phyloP scores from a whole-genome alignment of 2,888 invertebrate species.

The Synanthedon myopaeformis region DNA sequence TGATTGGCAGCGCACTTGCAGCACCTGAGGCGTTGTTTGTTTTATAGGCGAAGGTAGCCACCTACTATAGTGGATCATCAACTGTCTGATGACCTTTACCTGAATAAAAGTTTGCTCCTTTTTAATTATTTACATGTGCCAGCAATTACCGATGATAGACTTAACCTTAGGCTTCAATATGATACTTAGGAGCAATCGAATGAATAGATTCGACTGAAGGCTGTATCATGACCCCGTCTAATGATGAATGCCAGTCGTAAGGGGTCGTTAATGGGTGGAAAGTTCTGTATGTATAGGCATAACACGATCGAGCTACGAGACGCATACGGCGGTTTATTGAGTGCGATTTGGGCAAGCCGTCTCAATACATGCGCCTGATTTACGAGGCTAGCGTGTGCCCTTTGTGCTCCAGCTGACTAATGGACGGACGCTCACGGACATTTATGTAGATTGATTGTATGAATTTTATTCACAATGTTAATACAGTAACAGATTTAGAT shows the following conservation, averaged over 20 bases:
- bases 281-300: constrained; percentile 29
- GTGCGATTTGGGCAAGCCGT: constrained; percentile 62
- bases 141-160: too few relatives aligned
- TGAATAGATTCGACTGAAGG: too few relatives aligned
- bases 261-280: constrained; percentile 61
- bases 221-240: constrained; percentile 14
- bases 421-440: constrained; percentile 70
- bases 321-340: constrained; percentile 35
- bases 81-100: too few relatives aligned
- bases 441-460: constrained; percentile 72
- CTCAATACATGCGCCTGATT: constrained; percentile 66
- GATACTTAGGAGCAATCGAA: too few relatives aligned
- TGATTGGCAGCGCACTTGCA: too few relatives aligned
- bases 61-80: too few relatives aligned
- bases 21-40: too few relatives aligned
- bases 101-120: too few relatives aligned
- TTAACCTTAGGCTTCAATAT: not conserved
- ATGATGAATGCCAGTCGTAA: constrained; percentile 48
- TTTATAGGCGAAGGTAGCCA: too few relatives aligned
- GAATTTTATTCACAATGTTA: constrained; percentile 72
- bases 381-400: constrained; percentile 70
- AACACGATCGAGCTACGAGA: constrained; percentile 8
- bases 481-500: constrained; percentile 71
- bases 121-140: too few relatives aligned
- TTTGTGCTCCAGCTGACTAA: constrained; percentile 67